Evolutionary conservation across 2,113 vertebrate species (phyloP), one percentile per base, ranked within the genome.

Genomic region (Pungitius pungitius): DNA sequence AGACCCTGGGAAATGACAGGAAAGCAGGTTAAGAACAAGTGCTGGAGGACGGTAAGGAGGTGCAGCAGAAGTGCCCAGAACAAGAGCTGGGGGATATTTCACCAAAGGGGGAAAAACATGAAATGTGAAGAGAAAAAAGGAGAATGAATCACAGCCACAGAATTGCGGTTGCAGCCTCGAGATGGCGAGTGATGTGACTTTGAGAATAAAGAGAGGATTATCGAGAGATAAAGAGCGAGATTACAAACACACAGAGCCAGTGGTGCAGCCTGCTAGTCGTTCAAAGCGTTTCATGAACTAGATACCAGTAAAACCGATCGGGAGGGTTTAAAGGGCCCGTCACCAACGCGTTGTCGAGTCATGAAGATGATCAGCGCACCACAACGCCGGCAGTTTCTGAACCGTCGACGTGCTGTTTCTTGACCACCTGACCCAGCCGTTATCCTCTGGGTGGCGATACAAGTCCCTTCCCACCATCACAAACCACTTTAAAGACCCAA

Each of bases 1-100:
- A 81, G 96, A 96, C 68, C 95, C 96, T 96, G 85, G 18, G 45
- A 79, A 73, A 81, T 35, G 73, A 83, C 65, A 80, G 64, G 42
- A 71, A 75, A 49, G 39, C 71, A 66, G 66, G 35, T 83, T 87
- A 68, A 87, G 69, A 64, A 60, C 52, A 58, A 66, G 51, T 54
- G 56, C 60, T 49, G 52, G 49, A 43, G 51, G 27, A 66, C 3
- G 10, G 18, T 63, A 30, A 73, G 58, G 57, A 58, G 60, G 45
- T 59, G 56, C 39, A 40, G 58, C 24, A 14, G 30, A 65, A 55
- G 35, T 66, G 62, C 18, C 15, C 27, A 33, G 22, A 62, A 68
- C 51, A 43, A 40, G 65, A 63, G 49, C 51, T 13, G 51, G 45
- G 37, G 13, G 8, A 15, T 78, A 27, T 73, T 78, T 81, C 51